Evolutionary conservation across 2,113 vertebrate species (phyloP), one percentile per base, ranked within the genome.

Genomic region (Amphilophus citrinellus): DNA sequence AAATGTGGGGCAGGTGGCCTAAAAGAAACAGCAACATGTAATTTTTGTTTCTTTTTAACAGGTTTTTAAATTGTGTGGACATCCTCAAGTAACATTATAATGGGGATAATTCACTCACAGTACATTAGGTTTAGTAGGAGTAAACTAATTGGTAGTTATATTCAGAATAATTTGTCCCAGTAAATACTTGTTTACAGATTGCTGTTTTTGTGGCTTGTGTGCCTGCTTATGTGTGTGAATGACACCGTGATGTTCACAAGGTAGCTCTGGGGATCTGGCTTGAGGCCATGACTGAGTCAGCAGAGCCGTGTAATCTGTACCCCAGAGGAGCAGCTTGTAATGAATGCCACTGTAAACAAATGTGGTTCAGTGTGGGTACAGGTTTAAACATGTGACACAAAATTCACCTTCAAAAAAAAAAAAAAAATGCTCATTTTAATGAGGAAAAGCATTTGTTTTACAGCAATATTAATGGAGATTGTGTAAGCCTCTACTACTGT

Each of bases 201-300:
- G 15, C 61, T 84, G 14, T 50, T 37, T 32, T 61, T 77, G 59
- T 42, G 20, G 22, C 17, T 14, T 81, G 59, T 10, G 20, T 35
- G 5, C 10, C 50, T 60, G 71, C 61, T 44, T 56, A 10, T 56
- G 22, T 73, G 58, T 65, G 61, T 53, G 15, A 30, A 53, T 56
- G 61, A 79, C 10, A 22, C 71, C 42, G 42, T 75, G 71, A 71
- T 50, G 82, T 15, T 88, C 15, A 56, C 62, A 87, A 87, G 63
- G 57, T 39, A 84, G 47, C 42, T 76, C 57, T 9, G 27, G 57
- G 56, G 80, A 80, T 89, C 85, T 88, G 89, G 87, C 80, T 77
- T 53, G 35, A 88, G 80, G 82, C 84, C 86, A 86, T 24, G 11
- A 76, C 85, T 85, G 88, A 88, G 75, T 91, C 85, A 91, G 90